phyloP scores from a whole-genome alignment of 2,888 invertebrate species.

The Sympetrum striolatum region DNA sequence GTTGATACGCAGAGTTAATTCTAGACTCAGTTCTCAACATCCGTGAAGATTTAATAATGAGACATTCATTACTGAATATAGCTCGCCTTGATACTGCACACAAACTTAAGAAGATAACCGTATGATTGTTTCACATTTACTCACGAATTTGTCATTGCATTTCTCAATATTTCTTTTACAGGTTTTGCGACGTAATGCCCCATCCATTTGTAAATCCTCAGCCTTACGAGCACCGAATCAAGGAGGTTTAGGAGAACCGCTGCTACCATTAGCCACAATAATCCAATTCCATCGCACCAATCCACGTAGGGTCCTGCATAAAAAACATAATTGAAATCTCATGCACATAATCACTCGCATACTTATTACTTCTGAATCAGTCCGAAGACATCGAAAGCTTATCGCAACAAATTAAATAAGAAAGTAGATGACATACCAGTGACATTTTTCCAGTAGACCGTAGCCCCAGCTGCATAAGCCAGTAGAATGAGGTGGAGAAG shows the following conservation, averaged over 20 bases:
- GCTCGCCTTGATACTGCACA: too few species aligned
- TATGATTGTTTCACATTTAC: neutral
- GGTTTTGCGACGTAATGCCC: constrained; percentile 50
- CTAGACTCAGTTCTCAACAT: too few species aligned
- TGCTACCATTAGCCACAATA: constrained; percentile 69
- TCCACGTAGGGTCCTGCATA: constrained; percentile 47
- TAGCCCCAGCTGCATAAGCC: neutral
- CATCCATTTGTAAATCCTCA: constrained; percentile 61
- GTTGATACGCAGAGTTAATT: too few species aligned
- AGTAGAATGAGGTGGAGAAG: neutral
- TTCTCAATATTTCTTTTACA: constrained; percentile 41
- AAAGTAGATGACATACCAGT: neutral
- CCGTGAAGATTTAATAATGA: too few species aligned
- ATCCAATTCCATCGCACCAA: constrained; percentile 74
- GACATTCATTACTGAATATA: too few species aligned
- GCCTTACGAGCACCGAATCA: constrained; percentile 71
- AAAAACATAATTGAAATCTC: neutral
- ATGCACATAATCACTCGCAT: too few species aligned
- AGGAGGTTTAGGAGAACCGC: constrained; percentile 69
- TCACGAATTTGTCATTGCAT: constrained; percentile 48
- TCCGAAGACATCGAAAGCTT: too few species aligned
- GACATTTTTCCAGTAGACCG: neutral
- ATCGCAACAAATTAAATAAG: neutral
- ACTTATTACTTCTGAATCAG: too few species aligned
- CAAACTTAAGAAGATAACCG: too few species aligned